These are phyloP conservation scores for Recurvirostra avosetta DNA, from an alignment of 2,113 vertebrate species.

Conservation along the genomic window DNA sequence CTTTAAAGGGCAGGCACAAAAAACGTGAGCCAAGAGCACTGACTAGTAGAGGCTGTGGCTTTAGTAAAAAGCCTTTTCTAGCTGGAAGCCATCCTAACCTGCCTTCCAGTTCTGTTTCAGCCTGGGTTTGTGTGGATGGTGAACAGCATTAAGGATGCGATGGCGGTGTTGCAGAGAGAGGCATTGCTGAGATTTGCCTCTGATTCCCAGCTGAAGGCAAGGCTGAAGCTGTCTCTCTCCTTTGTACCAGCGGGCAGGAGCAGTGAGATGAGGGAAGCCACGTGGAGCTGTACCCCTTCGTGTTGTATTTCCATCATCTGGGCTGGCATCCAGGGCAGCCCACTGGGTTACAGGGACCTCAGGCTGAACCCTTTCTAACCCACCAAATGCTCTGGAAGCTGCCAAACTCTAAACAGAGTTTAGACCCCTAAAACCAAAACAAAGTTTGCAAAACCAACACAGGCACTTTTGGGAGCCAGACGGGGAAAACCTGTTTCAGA, in stretches of 20 bases:
- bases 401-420: not conserved
- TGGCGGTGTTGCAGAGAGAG: accelerated
- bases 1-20: conserved; percentile 1
- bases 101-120: not conserved
- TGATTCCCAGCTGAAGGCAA: not conserved
- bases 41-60: not conserved
- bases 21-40: not conserved
- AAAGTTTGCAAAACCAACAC: not conserved
- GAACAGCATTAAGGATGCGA: not conserved
- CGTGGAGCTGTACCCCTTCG: not conserved
- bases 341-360: not conserved
- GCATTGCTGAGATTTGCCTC: not conserved
- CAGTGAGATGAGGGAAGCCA: not conserved
- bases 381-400: not conserved
- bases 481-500: not conserved
- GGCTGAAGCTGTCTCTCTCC: not conserved
- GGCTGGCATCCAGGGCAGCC: not conserved
- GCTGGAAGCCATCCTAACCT: not conserved
- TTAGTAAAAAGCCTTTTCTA: not conserved
- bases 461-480: not conserved
- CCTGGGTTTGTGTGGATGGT: not conserved
- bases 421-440: not conserved
- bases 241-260: not conserved
- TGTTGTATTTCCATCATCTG: not conserved
- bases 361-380: not conserved